phyloP scores from a whole-genome alignment of 2,888 invertebrate genomes.

The Pollenia angustigena region DNA sequence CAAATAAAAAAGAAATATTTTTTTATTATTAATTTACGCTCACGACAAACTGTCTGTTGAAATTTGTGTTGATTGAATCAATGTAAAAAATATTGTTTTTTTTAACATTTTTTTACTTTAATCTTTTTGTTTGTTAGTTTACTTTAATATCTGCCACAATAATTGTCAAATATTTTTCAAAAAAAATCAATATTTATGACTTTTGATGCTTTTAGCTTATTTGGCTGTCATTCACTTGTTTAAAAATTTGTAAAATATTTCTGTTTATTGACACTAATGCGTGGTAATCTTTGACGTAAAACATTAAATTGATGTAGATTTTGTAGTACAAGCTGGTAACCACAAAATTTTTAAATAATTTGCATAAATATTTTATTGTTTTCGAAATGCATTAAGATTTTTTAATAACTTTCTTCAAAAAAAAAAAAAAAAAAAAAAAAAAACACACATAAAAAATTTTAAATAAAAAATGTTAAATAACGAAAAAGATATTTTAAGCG shows the following conservation, averaged over 20 bases:
- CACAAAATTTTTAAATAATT: too few species aligned
- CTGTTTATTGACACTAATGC: slow-evolving; percentile 7
- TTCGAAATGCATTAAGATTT: too few species aligned
- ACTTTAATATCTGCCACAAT: neutral
- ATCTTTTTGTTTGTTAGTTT: neutral
- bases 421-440: too few species aligned
- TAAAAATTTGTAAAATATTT: slow-evolving; percentile 18
- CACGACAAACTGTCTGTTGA: neutral
- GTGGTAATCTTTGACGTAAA: slow-evolving; percentile 2
- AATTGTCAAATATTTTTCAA: neutral
- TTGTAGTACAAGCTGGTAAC: too few species aligned
- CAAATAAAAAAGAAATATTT: neutral
- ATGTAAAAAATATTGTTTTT: neutral
- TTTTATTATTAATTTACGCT: neutral
- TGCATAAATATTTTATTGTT: too few species aligned
- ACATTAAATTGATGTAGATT: too few species aligned
- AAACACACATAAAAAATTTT: too few species aligned
- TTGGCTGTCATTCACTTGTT: slow-evolving; percentile 18
- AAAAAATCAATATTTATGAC: neutral
- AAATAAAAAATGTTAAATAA: too few species aligned
- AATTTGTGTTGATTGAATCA: neutral
- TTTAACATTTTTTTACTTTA: neutral
- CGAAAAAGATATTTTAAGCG: too few species aligned
- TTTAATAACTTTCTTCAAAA: too few species aligned
- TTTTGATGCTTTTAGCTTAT: neutral